A percentile compares a stretch with the other conserved stretches of the same genome.
Conservation (phyloP, 2,888 invertebrate species). For the Cerastis rubricosa region DNA sequence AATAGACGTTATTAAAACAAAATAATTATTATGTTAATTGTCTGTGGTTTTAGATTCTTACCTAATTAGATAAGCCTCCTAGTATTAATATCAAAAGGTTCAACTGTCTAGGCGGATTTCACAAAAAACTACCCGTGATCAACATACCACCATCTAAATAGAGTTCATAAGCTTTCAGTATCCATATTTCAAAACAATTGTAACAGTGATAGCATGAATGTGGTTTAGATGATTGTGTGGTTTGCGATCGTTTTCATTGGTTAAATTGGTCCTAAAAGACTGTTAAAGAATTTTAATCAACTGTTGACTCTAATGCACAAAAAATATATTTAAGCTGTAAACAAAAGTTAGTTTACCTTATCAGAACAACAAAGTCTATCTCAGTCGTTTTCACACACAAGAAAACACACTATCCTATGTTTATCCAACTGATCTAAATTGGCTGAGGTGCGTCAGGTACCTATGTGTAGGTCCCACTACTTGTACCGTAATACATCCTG, state of each 20-base stretch:
- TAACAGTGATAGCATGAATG: background rate
- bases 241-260: background rate
- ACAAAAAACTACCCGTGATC: background rate
- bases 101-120: background rate
- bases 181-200: background rate
- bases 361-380: background rate
- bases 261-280: background rate
- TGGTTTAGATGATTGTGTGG: background rate
- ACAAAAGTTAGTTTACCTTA: background rate
- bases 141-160: background rate
- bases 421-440: slow-evolving; percentile 25
- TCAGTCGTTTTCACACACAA: background rate
- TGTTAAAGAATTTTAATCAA: background rate
- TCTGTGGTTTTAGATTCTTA: background rate
- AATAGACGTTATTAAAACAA: background rate
- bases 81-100: background rate
- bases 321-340: background rate
- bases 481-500: background rate
- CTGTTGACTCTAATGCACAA: background rate
- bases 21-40: too few relatives aligned
- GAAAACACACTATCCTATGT: background rate
- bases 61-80: background rate
- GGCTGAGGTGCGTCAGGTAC: slow-evolving; percentile 32
- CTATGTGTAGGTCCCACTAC: slow-evolving; percentile 9
- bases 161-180: background rate